Evolutionary conservation across 2,888 invertebrate genomes (phyloP), one percentile per base, ranked within the genome.

Genomic region (Drosophila mettleri): DNA sequence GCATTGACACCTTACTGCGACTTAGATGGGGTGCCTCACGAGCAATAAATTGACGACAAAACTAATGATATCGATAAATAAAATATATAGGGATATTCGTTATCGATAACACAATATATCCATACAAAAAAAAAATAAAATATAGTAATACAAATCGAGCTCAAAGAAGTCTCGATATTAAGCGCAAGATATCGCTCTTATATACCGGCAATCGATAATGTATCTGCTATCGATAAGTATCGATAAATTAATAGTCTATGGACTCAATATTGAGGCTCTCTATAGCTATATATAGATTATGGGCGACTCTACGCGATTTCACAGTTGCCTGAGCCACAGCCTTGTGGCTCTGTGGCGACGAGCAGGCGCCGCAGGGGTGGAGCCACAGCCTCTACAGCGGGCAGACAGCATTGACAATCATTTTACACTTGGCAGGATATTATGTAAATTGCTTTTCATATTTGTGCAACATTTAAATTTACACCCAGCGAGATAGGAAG

Each of bases 391-490:
- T 24, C 24, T 3, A 34, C 20, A 36, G 5, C 24, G 27, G 39
- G 33, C 72, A 65, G 68, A 65, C 71, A 71, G 67, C 86, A 87
- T 84, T 88, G 85, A 87, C 85, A 88, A 89, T 87, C 85, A 89
- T 89, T 89, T 87, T 87, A 89, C 88, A 86, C 86, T 85, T 85
- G 89, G 87, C 69, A 78, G 86, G 74, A 87, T 89, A 84, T 86
- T 87, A 86, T 87, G 86, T 88, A 86, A 86, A 86, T 88, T 86
- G 87, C 87, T 86, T 86, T 88, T 88, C 89, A 86, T 86, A 86
- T 86, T 86, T 88, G 89, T 88, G 86, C 89, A 86, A 80, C 86
- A 86, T 86, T 86, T 86, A 89, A 88, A 88, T 86, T 75, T 75
- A 68, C 64, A 83, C 78, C 69, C 69, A 70, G n/a, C 31, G 22